Percentiles rank a stretch among this genome's conserved stretches.
Evolutionary conservation across 2,113 vertebrate species (phyloP).

Genomic region (Cephalopterus ornatus): DNA sequence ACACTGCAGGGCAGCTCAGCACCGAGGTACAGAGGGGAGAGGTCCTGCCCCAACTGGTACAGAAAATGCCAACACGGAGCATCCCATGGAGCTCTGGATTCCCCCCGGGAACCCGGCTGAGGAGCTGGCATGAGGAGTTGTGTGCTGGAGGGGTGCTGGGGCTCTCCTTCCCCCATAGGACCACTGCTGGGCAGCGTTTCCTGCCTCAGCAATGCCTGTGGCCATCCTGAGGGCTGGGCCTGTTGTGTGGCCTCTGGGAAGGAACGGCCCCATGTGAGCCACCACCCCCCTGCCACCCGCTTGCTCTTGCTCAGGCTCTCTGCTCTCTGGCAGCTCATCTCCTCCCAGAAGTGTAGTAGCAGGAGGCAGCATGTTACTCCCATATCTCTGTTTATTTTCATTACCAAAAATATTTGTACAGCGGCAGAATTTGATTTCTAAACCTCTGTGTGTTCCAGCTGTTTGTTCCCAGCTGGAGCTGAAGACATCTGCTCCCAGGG

Average conservation of each 20-base stretch:
- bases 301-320: background rate
- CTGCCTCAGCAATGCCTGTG: background rate
- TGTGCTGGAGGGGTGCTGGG: background rate
- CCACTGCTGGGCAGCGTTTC: accelerated
- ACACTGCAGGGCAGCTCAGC: background rate
- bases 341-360: background rate
- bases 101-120: background rate
- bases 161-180: accelerated
- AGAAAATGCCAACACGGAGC: background rate
- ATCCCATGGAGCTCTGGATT: background rate
- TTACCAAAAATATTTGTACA: background rate
- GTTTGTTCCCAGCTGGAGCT: conserved; percentile 7
- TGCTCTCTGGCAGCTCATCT: background rate
- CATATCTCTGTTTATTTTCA: conserved; percentile 9
- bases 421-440: background rate
- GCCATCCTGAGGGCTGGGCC: background rate
- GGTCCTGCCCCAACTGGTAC: background rate
- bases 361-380: background rate
- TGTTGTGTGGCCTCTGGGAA: background rate
- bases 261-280: background rate
- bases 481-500: background rate
- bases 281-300: accelerated
- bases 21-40: accelerated
- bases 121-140: accelerated
- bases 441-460: conserved; percentile 5